Evolutionary conservation across 2,797 vertebrate genomes (phyloP), one percentile per base, ranked within the genome.

Genomic region (Sebastes ruberrimus): DNA sequence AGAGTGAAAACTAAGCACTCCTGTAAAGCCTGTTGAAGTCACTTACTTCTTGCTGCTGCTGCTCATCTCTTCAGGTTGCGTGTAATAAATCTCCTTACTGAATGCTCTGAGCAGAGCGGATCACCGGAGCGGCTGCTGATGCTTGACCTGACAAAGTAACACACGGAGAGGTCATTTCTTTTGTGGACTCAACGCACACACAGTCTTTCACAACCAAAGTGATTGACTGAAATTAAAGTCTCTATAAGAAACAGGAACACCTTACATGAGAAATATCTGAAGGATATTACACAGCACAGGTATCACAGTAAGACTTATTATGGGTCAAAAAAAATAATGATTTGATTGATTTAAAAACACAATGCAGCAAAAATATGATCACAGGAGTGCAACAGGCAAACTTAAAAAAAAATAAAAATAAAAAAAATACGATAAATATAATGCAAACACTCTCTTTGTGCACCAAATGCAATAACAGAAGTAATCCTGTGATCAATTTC

Each of bases 1-100:
- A 8, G 9, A 23, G 61, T 30, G 32, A 80, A 74, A 80, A 49
- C 16, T 52, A 52, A n/a, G 20, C 20, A 6, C 14, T 62, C 28
- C 10, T 7, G 13, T 27, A 32, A 64, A 27, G 60, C 60, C 22
- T 1, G 53, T 0, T 3, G 61, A 25, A 11, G 66, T 73, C 74
- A 94, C 95, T 94, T 90, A 96, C 95, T 95, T 95, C 91, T 92
- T 94, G 78, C 33, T 86, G 73, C 84, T 52, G 74, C 85, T 52
- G 74, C 94, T 95, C 94, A 95, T 96, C 67, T 88, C 86, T 66
- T 55, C 81, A 66, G 84, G 66, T 81, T 74, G 81, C 55, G 74
- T 81, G 84, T 57, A 61, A 75, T 81, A 63, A 82, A 81, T 0
- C 78, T 83, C 42, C 46, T 35, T 32, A 57, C n/a, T 81, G 71